phyloP scores from a whole-genome alignment of 2,797 vertebrate species.

The Mus spretus region DNA sequence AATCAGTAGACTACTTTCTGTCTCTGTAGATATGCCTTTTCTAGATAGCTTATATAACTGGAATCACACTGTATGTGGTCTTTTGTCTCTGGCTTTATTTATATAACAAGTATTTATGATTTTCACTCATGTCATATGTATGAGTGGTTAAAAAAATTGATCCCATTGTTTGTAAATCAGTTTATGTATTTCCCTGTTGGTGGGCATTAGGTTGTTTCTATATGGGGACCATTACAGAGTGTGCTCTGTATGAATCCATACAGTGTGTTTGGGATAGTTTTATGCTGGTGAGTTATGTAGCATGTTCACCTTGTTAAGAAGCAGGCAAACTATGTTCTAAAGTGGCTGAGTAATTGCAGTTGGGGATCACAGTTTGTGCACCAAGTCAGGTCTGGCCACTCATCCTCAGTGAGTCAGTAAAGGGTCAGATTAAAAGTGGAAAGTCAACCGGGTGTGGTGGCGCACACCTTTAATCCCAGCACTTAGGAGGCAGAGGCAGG shows the following conservation, averaged over 20 bases:
- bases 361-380: background rate
- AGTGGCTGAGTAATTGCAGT: background rate
- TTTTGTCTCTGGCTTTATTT: background rate
- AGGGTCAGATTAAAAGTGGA: background rate
- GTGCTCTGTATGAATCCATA: too few relatives aligned
- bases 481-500: too few relatives aligned
- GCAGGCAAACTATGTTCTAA: background rate
- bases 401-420: background rate
- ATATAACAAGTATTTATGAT: background rate
- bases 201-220: background rate
- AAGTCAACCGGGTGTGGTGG: too few relatives aligned
- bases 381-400: background rate
- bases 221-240: too few relatives aligned
- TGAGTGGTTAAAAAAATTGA: background rate
- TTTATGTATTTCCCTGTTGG: background rate
- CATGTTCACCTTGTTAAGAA: background rate
- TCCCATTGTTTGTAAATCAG: background rate
- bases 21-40: background rate
- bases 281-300: background rate
- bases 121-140: background rate
- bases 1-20: background rate
- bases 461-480: too few relatives aligned
- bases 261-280: background rate
- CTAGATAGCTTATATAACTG: background rate
- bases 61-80: background rate